Base-by-base conservation (phyloP, 2,888 invertebrate species). In the Troides oblongomaculatus region DNA sequence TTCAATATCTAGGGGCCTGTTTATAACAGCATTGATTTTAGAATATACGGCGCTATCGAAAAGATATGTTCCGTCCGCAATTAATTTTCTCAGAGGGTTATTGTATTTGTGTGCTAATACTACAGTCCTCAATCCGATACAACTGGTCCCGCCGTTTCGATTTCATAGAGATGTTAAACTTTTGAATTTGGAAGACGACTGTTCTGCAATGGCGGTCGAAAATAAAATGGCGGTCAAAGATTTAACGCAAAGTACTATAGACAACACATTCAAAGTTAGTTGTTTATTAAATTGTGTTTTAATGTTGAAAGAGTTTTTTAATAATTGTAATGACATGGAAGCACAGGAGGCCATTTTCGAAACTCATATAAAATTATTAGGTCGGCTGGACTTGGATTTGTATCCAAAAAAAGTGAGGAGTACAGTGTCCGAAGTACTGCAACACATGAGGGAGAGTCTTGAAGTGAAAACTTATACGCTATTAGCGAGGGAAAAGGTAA, bases 11-110 rank as follows among this genome's bases (percentile, higher is more conserved):
- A 94, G 94, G 83, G 97, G 98, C 0, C 86, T 98, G 10, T 97
- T 97, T 78, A 78, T 97, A 62, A 94, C 94, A 8, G 94, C 96
- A 0, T 84, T 97, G 25, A 87, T 96, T 72, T 86, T 96, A 77
- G 97, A 98, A 95, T 97, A 96, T 83, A 95, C 96, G 0, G 83
- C 90, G 0, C 83, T 96, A 53, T 97, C 97, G 0, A 97, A 97
- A 87, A 92, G 98, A 77, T 96, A 96, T 77, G 91, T 96, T 25
- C 98, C 99, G 0, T 95, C 97, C 21, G 96, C 94, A 0, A 89
- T 98, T 1, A 97, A 96, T 82, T 98, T 96, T 80, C 88, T 98
- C 10, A 89, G 94, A 73, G 97, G 97, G 0, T 86, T 97, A 66
- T 83, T 98, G 66, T 95, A 95, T 82, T 83, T 97, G 84, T 94